These are phyloP conservation scores for Monochamus saltuarius DNA, from an alignment of 1,140 invertebrate genomes.

Conservation along the genomic window DNA sequence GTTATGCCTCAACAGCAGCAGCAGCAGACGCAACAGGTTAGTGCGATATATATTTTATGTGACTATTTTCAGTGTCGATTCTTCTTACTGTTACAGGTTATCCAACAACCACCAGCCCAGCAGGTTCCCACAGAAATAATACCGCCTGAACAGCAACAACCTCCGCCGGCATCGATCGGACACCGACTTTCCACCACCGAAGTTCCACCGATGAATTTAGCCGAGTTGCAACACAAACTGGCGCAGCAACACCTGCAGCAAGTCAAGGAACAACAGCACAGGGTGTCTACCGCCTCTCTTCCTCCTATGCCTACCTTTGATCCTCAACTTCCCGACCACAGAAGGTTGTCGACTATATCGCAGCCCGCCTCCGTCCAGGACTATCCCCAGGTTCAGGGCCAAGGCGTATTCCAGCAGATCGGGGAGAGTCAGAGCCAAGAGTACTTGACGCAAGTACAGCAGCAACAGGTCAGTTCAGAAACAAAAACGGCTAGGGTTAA, in stretches of 20 bases:
- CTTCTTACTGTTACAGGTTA: constrained; percentile 19
- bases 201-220: constrained; percentile 38
- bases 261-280: constrained; percentile 31
- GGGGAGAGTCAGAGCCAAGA: constrained; percentile 15
- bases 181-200: constrained; percentile 28
- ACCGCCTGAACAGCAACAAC: constrained; percentile 14
- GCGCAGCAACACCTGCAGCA: constrained; percentile 31
- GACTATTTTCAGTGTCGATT: neutral
- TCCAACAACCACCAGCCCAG: constrained; percentile 26
- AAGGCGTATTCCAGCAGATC: constrained; percentile 29
- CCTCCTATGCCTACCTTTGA: constrained; percentile 43
- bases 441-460: constrained; percentile 6
- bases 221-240: constrained; percentile 42
- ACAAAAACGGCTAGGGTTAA: neutral
- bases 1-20: constrained; percentile 42
- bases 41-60: neutral
- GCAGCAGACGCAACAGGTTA: constrained; percentile 29
- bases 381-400: constrained; percentile 32
- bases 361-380: constrained; percentile 40
- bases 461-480: constrained; percentile 13
- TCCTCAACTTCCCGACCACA: constrained; percentile 30
- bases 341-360: constrained; percentile 41
- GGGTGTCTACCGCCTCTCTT: constrained; percentile 45
- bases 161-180: constrained; percentile 7
- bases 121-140: constrained; percentile 11